These are phyloP conservation scores for Acanthis flammea DNA, from an alignment of 2,797 vertebrate species.

Conservation along the genomic window DNA sequence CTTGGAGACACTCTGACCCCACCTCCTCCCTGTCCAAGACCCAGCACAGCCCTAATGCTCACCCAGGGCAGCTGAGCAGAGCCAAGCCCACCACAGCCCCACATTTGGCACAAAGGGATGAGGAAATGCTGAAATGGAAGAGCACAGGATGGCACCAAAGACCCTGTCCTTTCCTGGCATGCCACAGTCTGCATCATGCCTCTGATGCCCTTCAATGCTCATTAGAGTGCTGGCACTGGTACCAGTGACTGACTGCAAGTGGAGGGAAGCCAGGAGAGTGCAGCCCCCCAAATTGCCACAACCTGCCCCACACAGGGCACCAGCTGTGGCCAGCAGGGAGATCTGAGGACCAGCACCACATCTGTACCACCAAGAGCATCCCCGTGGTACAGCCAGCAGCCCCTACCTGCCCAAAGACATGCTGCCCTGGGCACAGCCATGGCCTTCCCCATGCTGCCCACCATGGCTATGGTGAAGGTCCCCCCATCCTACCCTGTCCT, in stretches of 20 bases:
- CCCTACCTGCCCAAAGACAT: not conserved
- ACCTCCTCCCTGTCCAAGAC: not conserved
- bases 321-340: not conserved
- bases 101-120: accelerated
- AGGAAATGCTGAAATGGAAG: not conserved
- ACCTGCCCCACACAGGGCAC: accelerated
- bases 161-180: not conserved
- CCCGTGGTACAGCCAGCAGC: accelerated
- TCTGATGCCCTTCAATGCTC: not conserved
- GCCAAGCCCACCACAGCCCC: not conserved
- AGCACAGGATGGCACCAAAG: not conserved
- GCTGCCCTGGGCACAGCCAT: accelerated
- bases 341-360: not conserved
- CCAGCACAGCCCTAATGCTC: not conserved
- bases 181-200: not conserved
- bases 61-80: not conserved
- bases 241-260: not conserved
- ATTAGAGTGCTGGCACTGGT: not conserved
- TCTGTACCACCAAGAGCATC: not conserved
- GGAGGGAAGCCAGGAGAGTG: not conserved
- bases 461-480: accelerated
- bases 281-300: not conserved
- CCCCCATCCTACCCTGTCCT: accelerated
- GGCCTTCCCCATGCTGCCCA: not conserved
- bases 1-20: not conserved